phyloP scores from a whole-genome alignment of 2,113 vertebrate genomes.

The Grus americana region DNA sequence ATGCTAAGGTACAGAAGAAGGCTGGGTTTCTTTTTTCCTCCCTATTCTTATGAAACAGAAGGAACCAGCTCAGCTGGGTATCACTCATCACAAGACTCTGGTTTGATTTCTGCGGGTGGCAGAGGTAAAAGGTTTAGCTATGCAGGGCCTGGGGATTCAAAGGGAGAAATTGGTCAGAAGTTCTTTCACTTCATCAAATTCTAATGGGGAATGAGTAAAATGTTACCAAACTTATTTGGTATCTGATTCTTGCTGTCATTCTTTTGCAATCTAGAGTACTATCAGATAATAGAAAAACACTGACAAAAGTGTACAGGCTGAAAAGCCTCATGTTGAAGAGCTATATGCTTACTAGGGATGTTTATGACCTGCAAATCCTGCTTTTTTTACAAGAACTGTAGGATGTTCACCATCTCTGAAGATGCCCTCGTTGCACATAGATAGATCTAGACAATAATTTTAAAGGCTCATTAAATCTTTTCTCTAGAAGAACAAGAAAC shows the following conservation, averaged over 20 bases:
- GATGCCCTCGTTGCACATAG: not conserved
- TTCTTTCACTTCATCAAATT: constrained; percentile 7
- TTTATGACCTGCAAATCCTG: not conserved
- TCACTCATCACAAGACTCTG: not conserved
- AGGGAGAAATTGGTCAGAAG: constrained; percentile 23
- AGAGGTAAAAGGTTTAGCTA: not conserved
- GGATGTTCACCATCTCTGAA: not conserved
- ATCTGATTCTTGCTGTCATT: not conserved
- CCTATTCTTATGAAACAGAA: constrained; percentile 6
- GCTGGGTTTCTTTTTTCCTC: constrained; percentile 2
- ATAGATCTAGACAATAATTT: not conserved
- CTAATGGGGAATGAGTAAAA: not conserved
- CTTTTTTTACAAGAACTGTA: not conserved
- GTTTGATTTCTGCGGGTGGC: constrained; percentile 42
- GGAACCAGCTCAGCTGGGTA: not conserved
- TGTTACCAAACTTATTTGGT: not conserved
- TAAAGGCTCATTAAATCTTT: not conserved
- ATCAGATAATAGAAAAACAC: not conserved
- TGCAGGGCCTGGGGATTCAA: not conserved
- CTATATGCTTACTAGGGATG: not conserved
- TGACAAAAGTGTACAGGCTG: not conserved
- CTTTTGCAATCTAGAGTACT: not conserved
- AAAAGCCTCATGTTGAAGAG: not conserved
- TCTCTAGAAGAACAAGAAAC: not conserved
- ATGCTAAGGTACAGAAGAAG: not conserved